Percentiles rank a stretch among this genome's conserved stretches.
Evolutionary conservation across 92 coral and sea anemone genomes (phyloP).

Genomic region (Actinostola sp.): DNA sequence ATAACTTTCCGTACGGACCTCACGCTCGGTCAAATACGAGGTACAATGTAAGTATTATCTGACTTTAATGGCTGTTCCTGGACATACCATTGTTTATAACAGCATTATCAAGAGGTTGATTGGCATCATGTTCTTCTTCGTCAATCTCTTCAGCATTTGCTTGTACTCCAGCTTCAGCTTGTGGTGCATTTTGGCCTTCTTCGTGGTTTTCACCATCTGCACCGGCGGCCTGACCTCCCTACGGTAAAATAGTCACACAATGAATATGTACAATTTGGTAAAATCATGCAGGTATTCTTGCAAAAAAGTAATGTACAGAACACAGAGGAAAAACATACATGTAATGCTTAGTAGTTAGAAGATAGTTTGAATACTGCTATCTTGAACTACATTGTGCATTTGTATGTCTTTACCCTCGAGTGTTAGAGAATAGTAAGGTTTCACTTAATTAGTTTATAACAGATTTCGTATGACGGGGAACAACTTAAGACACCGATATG

Average conservation of each 20-base stretch:
- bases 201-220: constrained; percentile 40
- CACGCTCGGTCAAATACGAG: too few relatives aligned
- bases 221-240: constrained; percentile 41
- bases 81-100: constrained; percentile 59
- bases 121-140: constrained; percentile 61
- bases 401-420: too few relatives aligned
- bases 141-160: constrained; percentile 52
- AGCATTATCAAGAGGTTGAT: constrained; percentile 50
- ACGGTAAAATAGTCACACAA: too few relatives aligned
- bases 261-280: neutral
- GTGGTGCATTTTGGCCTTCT: constrained; percentile 27
- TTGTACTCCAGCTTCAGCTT: constrained; percentile 28
- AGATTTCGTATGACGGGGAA: too few relatives aligned
- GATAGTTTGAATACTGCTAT: too few relatives aligned
- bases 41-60: too few relatives aligned
- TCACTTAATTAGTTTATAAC: too few relatives aligned
- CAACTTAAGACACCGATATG: too few relatives aligned
- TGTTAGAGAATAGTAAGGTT: too few relatives aligned
- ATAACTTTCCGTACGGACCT: too few relatives aligned
- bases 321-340: neutral
- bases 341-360: neutral
- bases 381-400: too few relatives aligned
- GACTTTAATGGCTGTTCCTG: constrained; percentile 87
- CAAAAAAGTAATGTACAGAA: too few relatives aligned
- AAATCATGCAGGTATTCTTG: neutral